Percentiles rank a stretch among this genome's conserved stretches.
Evolutionary conservation across 2,113 vertebrate genomes (phyloP).

Genomic region (Gorilla gorilla): DNA sequence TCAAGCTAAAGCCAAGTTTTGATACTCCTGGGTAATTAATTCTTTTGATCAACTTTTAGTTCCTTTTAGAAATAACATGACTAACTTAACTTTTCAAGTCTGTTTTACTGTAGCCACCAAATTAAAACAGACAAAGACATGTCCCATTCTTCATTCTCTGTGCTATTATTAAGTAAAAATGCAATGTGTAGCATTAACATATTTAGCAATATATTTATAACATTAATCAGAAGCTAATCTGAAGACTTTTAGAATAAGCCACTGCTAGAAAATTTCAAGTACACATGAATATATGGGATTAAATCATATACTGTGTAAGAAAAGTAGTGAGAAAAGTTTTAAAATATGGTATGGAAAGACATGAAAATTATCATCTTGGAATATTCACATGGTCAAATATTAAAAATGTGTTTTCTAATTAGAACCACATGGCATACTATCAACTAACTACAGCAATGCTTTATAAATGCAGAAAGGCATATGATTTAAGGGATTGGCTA

Average conservation of each 20-base stretch:
- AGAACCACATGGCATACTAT: not conserved
- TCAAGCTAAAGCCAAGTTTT: conserved; percentile 69
- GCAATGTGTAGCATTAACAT: not conserved
- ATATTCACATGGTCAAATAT: not conserved
- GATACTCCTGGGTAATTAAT: conserved; percentile 70
- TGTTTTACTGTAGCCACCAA: conserved; percentile 27
- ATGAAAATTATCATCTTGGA: not conserved
- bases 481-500: conserved; percentile 4
- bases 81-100: conserved; percentile 57
- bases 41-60: conserved; percentile 40
- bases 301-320: not conserved
- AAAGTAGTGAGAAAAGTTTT: not conserved
- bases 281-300: not conserved
- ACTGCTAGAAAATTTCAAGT: not conserved
- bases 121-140: conserved; percentile 7
- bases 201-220: not conserved
- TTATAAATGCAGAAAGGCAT: conserved; percentile 19
- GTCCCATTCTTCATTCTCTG: not conserved
- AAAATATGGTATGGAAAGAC: not conserved
- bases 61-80: conserved; percentile 44
- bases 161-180: conserved; percentile 27
- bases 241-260: not conserved
- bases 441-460: not conserved
- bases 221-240: not conserved
- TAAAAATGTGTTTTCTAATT: not conserved